Evolutionary conservation across 2,888 invertebrate species (phyloP).

Genomic region (Tachina lurida): DNA sequence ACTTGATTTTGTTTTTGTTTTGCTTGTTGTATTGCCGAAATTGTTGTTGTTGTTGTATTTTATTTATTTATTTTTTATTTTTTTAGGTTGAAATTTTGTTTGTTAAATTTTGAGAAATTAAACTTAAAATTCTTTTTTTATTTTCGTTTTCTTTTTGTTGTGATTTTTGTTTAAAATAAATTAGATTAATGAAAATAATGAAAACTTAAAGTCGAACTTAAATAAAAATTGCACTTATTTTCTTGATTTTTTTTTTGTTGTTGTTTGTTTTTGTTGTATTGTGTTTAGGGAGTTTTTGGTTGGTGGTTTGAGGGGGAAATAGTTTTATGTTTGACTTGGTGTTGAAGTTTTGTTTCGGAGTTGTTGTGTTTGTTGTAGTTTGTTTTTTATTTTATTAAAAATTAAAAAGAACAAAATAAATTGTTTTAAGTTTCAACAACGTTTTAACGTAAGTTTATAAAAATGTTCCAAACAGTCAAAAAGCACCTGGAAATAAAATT

Average conservation of each 20-base stretch:
- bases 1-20: conserved; percentile 53
- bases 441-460: conserved; percentile 83
- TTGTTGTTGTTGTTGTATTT: conserved; percentile 71
- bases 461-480: conserved; percentile 83
- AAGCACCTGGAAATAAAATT: conserved; percentile 80
- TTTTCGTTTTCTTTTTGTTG: conserved; percentile 74
- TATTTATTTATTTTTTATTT: conserved; percentile 75
- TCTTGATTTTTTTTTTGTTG: conserved; percentile 50
- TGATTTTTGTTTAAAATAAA: conserved; percentile 71
- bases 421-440: conserved; percentile 82
- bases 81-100: conserved; percentile 82
- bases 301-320: conserved; percentile 7
- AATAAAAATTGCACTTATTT: conserved; percentile 73
- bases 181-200: conserved; percentile 73
- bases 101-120: conserved; percentile 83
- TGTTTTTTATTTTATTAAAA: conserved; percentile 70
- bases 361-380: conserved; percentile 61
- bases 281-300: conserved; percentile 32
- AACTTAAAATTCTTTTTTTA: conserved; percentile 74
- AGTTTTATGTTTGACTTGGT: conserved; percentile 54
- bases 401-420: conserved; percentile 79
- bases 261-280: conserved; percentile 38
- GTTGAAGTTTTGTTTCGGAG: background rate
- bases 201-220: conserved; percentile 73
- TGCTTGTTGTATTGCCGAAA: conserved; percentile 72